Percentiles rank a stretch among this genome's conserved stretches.
phyloP scores from a whole-genome alignment of 1,140 invertebrate species.

The Drosophila ambigua region DNA sequence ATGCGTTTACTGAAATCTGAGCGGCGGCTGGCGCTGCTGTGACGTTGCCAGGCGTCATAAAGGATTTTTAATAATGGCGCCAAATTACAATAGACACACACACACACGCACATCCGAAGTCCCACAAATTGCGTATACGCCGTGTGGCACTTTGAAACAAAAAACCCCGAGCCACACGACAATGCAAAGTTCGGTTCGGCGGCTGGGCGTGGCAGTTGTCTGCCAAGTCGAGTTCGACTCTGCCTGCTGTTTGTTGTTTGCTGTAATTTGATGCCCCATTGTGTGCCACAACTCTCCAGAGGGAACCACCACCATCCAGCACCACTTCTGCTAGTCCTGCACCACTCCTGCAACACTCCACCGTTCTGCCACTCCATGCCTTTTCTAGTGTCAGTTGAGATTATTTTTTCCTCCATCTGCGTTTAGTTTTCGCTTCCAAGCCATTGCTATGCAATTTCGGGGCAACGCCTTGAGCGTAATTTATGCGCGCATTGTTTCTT shows the following conservation, averaged over 20 bases:
- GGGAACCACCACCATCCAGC: no score
- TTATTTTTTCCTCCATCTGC: constrained; percentile 41
- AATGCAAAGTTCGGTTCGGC: constrained; percentile 62
- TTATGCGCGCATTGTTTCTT: constrained; percentile 79
- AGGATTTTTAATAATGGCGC: constrained; percentile 81
- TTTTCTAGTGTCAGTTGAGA: constrained; percentile 54
- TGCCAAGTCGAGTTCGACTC: constrained; percentile 49
- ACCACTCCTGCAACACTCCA: constrained; percentile 18
- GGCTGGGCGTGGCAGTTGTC: constrained; percentile 56
- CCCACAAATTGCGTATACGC: constrained; percentile 74
- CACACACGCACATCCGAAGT: constrained; percentile 14
- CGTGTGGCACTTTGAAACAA: constrained; percentile 80
- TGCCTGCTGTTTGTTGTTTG: constrained; percentile 62
- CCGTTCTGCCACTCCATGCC: constrained; percentile 1
- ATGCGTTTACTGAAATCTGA: constrained; percentile 80
- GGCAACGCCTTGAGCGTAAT: constrained; percentile 63
- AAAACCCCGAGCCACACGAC: constrained; percentile 64
- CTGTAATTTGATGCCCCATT: constrained; percentile 79
- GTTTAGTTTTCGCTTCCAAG: constrained; percentile 64
- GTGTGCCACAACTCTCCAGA: constrained; percentile 65
- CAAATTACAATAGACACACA: constrained; percentile 75
- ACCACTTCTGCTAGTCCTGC: neutral
- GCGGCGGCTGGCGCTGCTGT: constrained; percentile 58
- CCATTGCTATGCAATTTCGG: constrained; percentile 70
- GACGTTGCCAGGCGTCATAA: constrained; percentile 64